phyloP scores from a whole-genome alignment of 2,113 vertebrate species.

The Reinhardtius hippoglossoides region DNA sequence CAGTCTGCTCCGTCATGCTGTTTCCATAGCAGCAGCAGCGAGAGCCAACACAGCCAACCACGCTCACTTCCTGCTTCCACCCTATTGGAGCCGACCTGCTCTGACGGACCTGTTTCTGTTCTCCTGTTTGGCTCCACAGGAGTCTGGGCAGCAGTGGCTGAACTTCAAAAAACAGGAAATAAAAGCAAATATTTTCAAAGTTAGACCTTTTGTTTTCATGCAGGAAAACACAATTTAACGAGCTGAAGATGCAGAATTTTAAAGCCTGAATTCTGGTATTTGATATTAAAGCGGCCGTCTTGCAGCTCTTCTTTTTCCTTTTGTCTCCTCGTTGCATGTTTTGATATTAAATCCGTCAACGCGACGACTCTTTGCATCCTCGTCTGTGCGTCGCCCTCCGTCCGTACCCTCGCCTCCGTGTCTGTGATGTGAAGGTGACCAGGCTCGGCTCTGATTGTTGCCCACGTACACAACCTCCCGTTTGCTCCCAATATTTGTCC shows the following conservation, averaged over 20 bases:
- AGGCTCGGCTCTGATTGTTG: constrained; percentile 1
- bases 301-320: not conserved
- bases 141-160: constrained; percentile 17
- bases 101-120: constrained; percentile 30
- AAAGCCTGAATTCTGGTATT: too few species aligned
- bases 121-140: not conserved
- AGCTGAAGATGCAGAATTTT: not conserved
- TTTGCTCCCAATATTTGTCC: constrained; percentile 28
- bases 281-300: not conserved
- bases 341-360: not conserved
- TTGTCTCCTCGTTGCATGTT: not conserved
- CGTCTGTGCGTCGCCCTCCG: not conserved
- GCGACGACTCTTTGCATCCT: not conserved
- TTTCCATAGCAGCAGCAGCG: constrained; percentile 80
- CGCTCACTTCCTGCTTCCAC: constrained; percentile 61
- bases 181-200: too few species aligned
- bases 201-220: too few species aligned
- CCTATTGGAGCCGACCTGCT: constrained; percentile 49
- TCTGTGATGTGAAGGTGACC: constrained; percentile 31
- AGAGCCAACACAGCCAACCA: constrained; percentile 71
- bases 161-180: not conserved
- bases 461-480: constrained; percentile 10
- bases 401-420: not conserved
- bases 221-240: too few species aligned
- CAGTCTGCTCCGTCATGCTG: constrained; percentile 75